Evolutionary conservation across 1,140 invertebrate genomes (phyloP), one percentile per base, ranked within the genome.

Genomic region (Heterodera schachtii): DNA sequence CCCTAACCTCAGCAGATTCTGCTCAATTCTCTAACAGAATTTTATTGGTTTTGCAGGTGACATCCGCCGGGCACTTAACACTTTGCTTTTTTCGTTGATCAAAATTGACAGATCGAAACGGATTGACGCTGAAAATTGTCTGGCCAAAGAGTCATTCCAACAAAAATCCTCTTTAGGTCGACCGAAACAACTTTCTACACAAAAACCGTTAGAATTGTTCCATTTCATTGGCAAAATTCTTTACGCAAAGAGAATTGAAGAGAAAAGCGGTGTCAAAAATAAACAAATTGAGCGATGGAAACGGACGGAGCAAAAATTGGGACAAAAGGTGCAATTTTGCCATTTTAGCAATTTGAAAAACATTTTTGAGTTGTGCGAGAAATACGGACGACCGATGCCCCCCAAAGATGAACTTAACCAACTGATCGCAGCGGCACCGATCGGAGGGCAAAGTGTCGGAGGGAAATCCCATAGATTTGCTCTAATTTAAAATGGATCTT

Each of bases 171-270:
- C 2, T 57, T n/a, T 21, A 75, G 67, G 52, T 64, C 57, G 49
- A 21, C 79, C 60, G 49, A 49, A 60, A 82, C 76, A 81, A 13
- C 75, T 73, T 1, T 52, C 70, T 76, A 46, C 16, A 16, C 67
- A 41, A 46, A 66, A 47, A 64, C 60, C 77, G 31, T 41, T 85
- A 4, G 82, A 84, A 46, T 52, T 84, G 52, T 84, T 84, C 66
- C 82, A 84, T 64, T 84, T 80, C 79, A 84, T 84, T 57, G 82
- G 84, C 11, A 84, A 84, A 70, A 49, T 84, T 13, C 77, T 84
- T 41, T 84, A 84, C 71, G 82, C 82, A 19, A 84, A 84, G 67
- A 78, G 82, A 73, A 81, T 16, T 5, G 57, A 64, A 19, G 16
- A 16, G 57, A 64, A 64, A 64, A 64, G 16, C 13, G 57, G 2